Evolutionary conservation across 2,113 vertebrate species (phyloP), one percentile per base, ranked within the genome.

Genomic region (Saccopteryx leptura): DNA sequence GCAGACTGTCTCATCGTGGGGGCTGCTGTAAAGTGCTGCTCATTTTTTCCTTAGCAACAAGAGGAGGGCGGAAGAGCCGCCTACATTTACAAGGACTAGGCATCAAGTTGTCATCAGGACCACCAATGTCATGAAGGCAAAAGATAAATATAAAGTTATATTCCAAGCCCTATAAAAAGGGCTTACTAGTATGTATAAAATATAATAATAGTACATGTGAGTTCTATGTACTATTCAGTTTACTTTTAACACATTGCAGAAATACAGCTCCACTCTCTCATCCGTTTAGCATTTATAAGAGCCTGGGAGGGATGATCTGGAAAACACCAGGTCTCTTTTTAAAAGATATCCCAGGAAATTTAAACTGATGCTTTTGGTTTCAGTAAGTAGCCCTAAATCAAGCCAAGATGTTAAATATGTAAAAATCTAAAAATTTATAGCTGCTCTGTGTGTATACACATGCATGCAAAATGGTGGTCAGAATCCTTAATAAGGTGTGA

Each of bases 241-340:
- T 50, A 66, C 58, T 75, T 86, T 81, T 48, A 85, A 56, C 23
- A 68, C 18, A 82, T 86, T 84, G 65, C 39, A 87, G 83, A 93
- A 84, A 63, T 66, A 72, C 8, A 85, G 39, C 56, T 90, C 14
- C 5, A 90, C 26, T 91, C 31, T 91, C 58, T 90, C 46, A 72
- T 65, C 46, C 15, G 48, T 65, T 97, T 79, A 88, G 80, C 85
- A 65, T 97, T 95, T 92, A 65, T 15, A 89, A 94, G 90, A n/a
- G 5, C 88, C 68, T 78, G 50, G 54, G 66, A 87, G 60, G 56
- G 5, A 80, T 88, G 21, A 69, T 90, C 79, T 86, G 48, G 58
- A 88, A 95, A 88, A 86, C 72, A 72, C 5, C n/a, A 52, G 26
- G 13, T 68, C 75, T 91, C 61, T 92, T 85, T 95, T 85, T 18